Evolutionary conservation across 2,888 invertebrate genomes (phyloP).

Genomic region (Acanthococcus lagerstroemiae): DNA sequence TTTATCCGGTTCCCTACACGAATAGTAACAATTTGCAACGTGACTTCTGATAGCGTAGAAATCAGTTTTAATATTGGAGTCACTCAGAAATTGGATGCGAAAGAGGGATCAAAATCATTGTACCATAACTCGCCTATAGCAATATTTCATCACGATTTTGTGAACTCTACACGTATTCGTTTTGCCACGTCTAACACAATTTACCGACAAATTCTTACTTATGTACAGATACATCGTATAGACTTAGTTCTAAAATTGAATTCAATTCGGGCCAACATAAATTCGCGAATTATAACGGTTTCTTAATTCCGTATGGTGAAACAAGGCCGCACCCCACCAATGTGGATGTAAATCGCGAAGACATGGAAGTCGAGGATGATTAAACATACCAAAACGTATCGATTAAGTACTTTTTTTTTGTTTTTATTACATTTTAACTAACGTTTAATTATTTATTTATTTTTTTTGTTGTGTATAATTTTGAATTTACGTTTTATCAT

Average conservation of each 20-base stretch:
- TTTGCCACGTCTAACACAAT: too few species aligned
- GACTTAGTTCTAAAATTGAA: neutral
- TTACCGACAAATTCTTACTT: too few species aligned
- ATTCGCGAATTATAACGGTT: neutral
- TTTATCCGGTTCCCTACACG: too few species aligned
- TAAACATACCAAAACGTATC: neutral
- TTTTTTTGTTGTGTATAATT: conserved; percentile 20
- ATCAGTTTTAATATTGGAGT: too few species aligned
- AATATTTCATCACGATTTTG: too few species aligned
- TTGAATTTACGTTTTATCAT: conserved; percentile 28
- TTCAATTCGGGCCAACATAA: neutral
- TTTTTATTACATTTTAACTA: neutral
- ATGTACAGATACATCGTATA: neutral
- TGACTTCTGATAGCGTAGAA: too few species aligned
- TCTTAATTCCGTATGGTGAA: conserved; percentile 6
- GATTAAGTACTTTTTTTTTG: neutral
- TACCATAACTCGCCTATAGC: too few species aligned
- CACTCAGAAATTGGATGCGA: too few species aligned
- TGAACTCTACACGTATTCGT: too few species aligned
- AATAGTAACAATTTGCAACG: too few species aligned
- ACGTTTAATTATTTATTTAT: neutral
- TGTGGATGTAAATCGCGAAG: conserved; percentile 9
- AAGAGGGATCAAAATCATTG: too few species aligned
- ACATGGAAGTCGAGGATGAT: conserved; percentile 23
- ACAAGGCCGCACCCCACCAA: neutral